Evolutionary conservation across 2,113 vertebrate species (phyloP), one percentile per base, ranked within the genome.

Genomic region (Dinomys branickii): DNA sequence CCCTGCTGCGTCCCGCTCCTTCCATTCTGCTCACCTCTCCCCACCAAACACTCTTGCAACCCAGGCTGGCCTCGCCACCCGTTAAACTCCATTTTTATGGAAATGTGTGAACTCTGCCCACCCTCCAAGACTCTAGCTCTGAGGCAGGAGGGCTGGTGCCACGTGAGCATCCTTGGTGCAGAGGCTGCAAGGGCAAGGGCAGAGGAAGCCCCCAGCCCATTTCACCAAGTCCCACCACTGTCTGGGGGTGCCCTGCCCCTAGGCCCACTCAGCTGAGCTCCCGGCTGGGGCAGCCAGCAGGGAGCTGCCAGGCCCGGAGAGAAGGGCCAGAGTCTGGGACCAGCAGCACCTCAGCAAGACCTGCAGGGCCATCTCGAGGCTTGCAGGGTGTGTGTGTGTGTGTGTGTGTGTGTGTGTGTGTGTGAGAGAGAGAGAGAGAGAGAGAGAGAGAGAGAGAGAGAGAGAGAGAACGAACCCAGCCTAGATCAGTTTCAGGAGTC

Each of bases 61-160:
- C 10, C 30, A 26, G 26, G n/a, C 19, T n/a, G 3, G 0, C n/a
- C 28, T 5, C 38, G n/a, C 24, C 13, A 26, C 85, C 52, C 35
- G 63, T 50, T 81, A 71, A 88, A 91, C 85, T 9, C n/a, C 44
- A 61, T 78, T 95, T 97, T 54, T 54, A 63, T 63, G 71, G 91
- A 90, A 80, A 95, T 59, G 4, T 80, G 38, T 54, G 24, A 85
- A 94, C 44, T 85, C 35, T 0, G 1, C 50, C 71, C 86, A 85
- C 65, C 13, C 10, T 9, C 54, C 20, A 3, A 69, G 86, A 44
- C 2, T 30, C 33, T 50, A 38, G 3, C 54, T 73, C 19, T 9
- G 6, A 69, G 24, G 17, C 56, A 1, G 47, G 75, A 26, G 41
- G 1, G 0, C 12, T 11, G 19, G 17, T 30, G n/a, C 4, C 14